Evolutionary conservation across 2,888 invertebrate species (phyloP).

Genomic region (Ischnura elegans): DNA sequence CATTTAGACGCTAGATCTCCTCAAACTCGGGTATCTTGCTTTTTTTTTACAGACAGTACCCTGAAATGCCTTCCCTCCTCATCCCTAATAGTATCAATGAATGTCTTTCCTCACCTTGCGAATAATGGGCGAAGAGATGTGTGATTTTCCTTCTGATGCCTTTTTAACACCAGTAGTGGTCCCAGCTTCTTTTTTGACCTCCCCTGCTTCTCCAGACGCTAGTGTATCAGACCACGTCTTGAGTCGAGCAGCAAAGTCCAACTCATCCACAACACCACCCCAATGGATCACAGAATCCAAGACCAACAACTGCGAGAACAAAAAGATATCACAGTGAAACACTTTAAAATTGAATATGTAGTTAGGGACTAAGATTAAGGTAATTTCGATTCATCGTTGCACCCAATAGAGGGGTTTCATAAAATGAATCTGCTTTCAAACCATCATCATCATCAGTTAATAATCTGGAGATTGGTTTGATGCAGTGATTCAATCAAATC

Average conservation of each 20-base stretch:
- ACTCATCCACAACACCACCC: constrained; percentile 65
- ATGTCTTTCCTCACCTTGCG: constrained; percentile 14
- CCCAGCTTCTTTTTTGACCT: neutral
- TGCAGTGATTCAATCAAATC: too few relatives aligned
- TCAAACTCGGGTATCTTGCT: too few relatives aligned
- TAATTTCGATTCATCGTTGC: too few relatives aligned
- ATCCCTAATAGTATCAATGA: too few relatives aligned
- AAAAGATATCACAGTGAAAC: neutral
- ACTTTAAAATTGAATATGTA: neutral
- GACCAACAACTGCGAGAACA: neutral
- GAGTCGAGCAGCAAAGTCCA: constrained; percentile 54
- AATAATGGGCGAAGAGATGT: constrained; percentile 50
- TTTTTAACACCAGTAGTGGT: neutral
- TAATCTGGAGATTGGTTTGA: too few relatives aligned
- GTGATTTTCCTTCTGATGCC: neutral
- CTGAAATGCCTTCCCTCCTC: too few relatives aligned
- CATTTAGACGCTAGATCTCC: too few relatives aligned
- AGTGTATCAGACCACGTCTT: constrained; percentile 34
- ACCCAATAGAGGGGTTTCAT: too few relatives aligned
- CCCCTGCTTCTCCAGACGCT: neutral
- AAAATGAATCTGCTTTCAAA: neutral
- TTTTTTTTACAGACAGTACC: too few relatives aligned
- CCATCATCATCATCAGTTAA: too few relatives aligned
- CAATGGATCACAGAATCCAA: constrained; percentile 55
- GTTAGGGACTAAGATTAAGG: too few relatives aligned